Evolutionary conservation across 1,140 invertebrate genomes (phyloP).

Genomic region (Mycetomoellerius zeteki): DNA sequence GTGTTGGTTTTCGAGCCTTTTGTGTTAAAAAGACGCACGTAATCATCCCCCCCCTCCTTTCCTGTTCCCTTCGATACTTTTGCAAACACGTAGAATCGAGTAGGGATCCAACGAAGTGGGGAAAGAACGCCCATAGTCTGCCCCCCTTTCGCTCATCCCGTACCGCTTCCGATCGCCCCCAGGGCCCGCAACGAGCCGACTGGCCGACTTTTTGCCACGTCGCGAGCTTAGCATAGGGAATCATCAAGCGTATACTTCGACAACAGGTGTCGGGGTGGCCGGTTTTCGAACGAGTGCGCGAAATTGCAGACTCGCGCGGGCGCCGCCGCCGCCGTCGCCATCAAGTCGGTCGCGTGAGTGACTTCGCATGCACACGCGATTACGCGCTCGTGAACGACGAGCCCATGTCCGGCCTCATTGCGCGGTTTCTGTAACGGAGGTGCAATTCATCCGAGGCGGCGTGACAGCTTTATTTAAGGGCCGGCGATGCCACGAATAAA

Average conservation of each 20-base stretch:
- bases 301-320: conserved; percentile 75
- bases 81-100: conserved; percentile 45
- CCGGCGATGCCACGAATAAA: neutral
- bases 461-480: conserved; percentile 45
- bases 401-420: conserved; percentile 15
- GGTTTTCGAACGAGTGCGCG: conserved; percentile 65
- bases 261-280: conserved; percentile 81
- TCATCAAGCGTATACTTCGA: conserved; percentile 73
- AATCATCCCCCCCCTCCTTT: conserved; percentile 80
- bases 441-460: conserved; percentile 37
- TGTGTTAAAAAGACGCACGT: conserved; percentile 87
- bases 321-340: conserved; percentile 3
- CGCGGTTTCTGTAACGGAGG: conserved; percentile 31
- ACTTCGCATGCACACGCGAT: conserved; percentile 52
- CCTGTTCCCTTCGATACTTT: conserved; percentile 33
- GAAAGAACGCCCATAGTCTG: conserved; percentile 50
- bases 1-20: conserved; percentile 88
- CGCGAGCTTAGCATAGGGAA: conserved; percentile 81
- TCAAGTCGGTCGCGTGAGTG: conserved; percentile 38
- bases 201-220: conserved; percentile 60
- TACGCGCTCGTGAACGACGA: conserved; percentile 39
- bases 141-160: neutral
- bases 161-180: conserved; percentile 50
- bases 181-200: conserved; percentile 63
- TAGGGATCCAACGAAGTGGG: conserved; percentile 5